phyloP scores from a whole-genome alignment of 2,888 invertebrate genomes.

The Phortica okadai region DNA sequence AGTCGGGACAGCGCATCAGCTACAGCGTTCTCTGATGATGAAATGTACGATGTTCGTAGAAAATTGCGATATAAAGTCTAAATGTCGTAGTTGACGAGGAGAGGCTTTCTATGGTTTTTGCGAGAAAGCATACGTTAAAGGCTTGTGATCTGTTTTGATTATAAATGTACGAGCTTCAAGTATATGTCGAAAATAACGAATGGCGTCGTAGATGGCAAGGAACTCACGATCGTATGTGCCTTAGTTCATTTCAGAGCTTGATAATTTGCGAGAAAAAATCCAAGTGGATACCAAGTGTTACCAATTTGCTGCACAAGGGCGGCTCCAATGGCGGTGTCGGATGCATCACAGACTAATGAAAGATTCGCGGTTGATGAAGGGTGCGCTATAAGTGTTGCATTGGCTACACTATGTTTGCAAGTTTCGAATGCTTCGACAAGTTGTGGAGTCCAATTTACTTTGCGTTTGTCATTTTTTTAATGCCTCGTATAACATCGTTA shows the following conservation, averaged over 20 bases:
- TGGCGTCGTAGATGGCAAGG: constrained; percentile 32
- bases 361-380: constrained; percentile 33
- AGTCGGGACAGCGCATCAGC: constrained; percentile 38
- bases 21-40: constrained; percentile 34
- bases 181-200: constrained; percentile 40
- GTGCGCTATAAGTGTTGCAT: constrained; percentile 15
- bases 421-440: constrained; percentile 24
- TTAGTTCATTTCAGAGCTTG: constrained; percentile 35
- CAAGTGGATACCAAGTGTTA: constrained; percentile 36
- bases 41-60: constrained; percentile 33
- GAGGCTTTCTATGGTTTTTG: not conserved
- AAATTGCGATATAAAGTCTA: constrained; percentile 38
- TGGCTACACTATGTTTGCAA: constrained; percentile 29
- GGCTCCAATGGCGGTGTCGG: constrained; percentile 37
- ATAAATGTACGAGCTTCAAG: constrained; percentile 30
- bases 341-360: constrained; percentile 42
- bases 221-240: constrained; percentile 45
- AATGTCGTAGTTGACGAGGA: constrained; percentile 19
- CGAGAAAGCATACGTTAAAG: not conserved
- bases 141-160: constrained; percentile 33
- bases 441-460: constrained; percentile 28
- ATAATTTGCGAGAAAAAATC: constrained; percentile 39
- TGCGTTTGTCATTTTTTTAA: constrained; percentile 32
- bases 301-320: constrained; percentile 32
- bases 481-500: constrained; percentile 1